Base-by-base conservation (phyloP, 2,888 invertebrate genomes). In the Thecophora atra region DNA sequence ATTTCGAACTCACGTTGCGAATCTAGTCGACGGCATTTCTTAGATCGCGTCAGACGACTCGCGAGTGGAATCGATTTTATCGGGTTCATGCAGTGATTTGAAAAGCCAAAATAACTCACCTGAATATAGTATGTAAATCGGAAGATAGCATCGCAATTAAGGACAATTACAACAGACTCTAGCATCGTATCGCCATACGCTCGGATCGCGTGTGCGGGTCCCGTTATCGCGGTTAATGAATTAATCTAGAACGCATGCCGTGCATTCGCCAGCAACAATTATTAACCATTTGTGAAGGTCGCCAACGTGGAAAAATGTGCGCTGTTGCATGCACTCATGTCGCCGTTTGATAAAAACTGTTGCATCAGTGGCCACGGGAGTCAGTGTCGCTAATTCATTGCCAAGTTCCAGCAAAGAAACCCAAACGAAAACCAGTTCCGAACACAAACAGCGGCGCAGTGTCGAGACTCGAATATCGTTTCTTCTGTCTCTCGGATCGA, bases 21-120 rank as follows among this genome's bases (percentile, higher is more conserved):
- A 70, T 76, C 77, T 77, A 77, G 77, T 73, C 77, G 71, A 75
- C 71, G 76, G 76, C 76, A 73, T 63, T 70, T 62, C 62, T 63
- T 44, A 7, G 17, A 17, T 37, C 42, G 24, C 44, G 24, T 37
- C 37, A 28, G 19, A 52, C 66, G 28, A 52, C 19, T 5, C 51
- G 19, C 30, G 52, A 21, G 26, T n/a, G 15, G 52, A 26, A 51
- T 28, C 17, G 4, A 28, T 52, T 17, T 30, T 37, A 7, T 19
- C 30, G 15, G 19, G 15, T 30, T 15, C 5, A 56, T 11, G 28
- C 24, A 8, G 47, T 47, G 15, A 52, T n/a, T 1, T 17, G n/a
- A 17, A 52, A 52, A 52, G 26, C 19, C 11, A 52, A 26, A 58
- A 30, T 8, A 13, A 19, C 24, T 7, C 4, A 24, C 11, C 13